phyloP scores from a whole-genome alignment of 1,140 invertebrate genomes.

The Odontomachus brunneus region DNA sequence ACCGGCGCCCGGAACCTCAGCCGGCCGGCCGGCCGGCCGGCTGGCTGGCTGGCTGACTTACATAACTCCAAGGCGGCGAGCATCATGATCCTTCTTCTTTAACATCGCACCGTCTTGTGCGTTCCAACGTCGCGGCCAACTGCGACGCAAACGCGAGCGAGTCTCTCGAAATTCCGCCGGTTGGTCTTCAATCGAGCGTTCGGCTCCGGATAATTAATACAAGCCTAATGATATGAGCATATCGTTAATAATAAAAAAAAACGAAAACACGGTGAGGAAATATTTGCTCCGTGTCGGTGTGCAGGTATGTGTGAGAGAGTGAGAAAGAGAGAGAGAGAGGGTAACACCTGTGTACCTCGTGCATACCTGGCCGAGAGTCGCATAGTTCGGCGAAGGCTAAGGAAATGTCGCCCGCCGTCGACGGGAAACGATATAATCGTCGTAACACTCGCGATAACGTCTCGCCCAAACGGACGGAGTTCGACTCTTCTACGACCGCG shows the following conservation, averaged over 20 bases:
- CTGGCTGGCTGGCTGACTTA: conserved; percentile 28
- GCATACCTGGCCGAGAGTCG: too few species aligned
- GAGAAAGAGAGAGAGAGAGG: too few species aligned
- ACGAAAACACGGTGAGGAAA: not conserved
- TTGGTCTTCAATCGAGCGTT: too few species aligned
- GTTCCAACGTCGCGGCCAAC: not conserved
- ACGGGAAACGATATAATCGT: too few species aligned
- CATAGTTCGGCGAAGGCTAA: not conserved
- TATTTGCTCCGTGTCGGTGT: not conserved
- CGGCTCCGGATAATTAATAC: too few species aligned
- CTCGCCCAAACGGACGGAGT: conserved; percentile 54
- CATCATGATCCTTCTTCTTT: conserved; percentile 49
- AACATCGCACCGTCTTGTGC: not conserved
- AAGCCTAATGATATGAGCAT: too few species aligned
- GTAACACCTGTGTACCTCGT: too few species aligned
- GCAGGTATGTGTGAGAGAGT: too few species aligned
- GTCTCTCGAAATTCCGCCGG: not conserved
- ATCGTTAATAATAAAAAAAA: too few species aligned
- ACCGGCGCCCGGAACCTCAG: not conserved
- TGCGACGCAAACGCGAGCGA: not conserved
- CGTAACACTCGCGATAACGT: not conserved
- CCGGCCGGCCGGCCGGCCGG: too few species aligned
- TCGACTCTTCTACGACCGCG: conserved; percentile 18
- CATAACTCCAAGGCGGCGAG: conserved; percentile 11
- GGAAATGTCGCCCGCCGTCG: too few species aligned